These are phyloP conservation scores for Craseonycteris thonglongyai DNA, from an alignment of 2,113 vertebrate species.

Conservation along the genomic window DNA sequence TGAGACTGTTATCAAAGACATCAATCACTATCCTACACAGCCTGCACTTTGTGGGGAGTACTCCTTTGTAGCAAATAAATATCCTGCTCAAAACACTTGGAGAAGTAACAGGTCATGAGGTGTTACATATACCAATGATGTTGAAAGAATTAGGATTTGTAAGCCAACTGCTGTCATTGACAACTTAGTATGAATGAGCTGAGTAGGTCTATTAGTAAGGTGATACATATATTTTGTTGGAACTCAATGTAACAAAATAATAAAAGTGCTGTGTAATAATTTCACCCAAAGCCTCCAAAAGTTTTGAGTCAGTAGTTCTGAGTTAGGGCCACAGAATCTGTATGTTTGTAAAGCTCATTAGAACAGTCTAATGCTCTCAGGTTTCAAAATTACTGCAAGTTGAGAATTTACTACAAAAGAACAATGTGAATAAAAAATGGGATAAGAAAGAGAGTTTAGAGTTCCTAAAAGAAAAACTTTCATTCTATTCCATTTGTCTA, in stretches of 20 bases:
- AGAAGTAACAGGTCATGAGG: neutral
- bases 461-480: neutral
- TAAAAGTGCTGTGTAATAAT: neutral
- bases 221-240: neutral
- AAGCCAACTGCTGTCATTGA: neutral
- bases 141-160: neutral
- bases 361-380: neutral
- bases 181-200: neutral
- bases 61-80: neutral
- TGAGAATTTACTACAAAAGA: neutral
- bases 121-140: neutral
- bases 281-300: neutral
- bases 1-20: neutral
- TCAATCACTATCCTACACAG: neutral
- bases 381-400: neutral
- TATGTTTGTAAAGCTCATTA: neutral
- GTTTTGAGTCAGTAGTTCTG: neutral
- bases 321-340: neutral
- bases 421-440: neutral
- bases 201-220: neutral
- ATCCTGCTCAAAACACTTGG: neutral
- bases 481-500: neutral
- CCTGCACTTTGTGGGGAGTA: rapidly evolving
- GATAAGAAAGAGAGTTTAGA: neutral
- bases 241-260: neutral